These are phyloP conservation scores for Noctilio leporinus DNA, from an alignment of 2,113 vertebrate species.

Conservation along the genomic window DNA sequence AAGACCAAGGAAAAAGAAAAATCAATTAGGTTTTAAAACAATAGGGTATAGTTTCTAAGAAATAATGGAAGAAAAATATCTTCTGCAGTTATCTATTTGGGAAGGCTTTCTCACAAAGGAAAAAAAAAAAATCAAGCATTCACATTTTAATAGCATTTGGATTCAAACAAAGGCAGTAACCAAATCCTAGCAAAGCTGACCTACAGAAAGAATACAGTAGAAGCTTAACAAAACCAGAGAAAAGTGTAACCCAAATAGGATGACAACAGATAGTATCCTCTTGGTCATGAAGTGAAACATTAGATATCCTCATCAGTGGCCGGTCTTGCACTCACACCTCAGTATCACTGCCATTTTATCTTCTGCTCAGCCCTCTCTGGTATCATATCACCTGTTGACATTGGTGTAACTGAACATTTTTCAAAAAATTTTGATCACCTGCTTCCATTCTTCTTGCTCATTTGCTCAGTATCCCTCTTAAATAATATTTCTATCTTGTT, in stretches of 20 bases:
- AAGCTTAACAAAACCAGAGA: neutral
- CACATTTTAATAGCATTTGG: neutral
- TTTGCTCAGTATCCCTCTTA: neutral
- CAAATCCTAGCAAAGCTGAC: neutral
- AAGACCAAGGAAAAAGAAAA: neutral
- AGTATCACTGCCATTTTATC: neutral
- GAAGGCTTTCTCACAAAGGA: neutral
- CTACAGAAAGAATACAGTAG: neutral
- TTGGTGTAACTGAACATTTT: neutral
- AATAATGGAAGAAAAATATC: neutral
- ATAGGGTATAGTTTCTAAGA: neutral
- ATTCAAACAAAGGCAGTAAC: neutral
- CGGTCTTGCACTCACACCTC: neutral
- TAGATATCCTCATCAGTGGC: neutral
- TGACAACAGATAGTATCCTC: neutral
- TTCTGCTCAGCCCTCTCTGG: neutral
- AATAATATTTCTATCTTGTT: neutral
- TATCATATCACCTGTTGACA: neutral
- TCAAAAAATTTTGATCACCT: neutral
- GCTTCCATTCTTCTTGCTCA: neutral
- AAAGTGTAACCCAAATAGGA: neutral
- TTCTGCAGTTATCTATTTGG: neutral
- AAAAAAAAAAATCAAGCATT: neutral
- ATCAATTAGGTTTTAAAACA: neutral
- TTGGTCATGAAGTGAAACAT: neutral